These are phyloP conservation scores for Amyelois transitella DNA, from an alignment of 1,140 invertebrate genomes.

Conservation along the genomic window DNA sequence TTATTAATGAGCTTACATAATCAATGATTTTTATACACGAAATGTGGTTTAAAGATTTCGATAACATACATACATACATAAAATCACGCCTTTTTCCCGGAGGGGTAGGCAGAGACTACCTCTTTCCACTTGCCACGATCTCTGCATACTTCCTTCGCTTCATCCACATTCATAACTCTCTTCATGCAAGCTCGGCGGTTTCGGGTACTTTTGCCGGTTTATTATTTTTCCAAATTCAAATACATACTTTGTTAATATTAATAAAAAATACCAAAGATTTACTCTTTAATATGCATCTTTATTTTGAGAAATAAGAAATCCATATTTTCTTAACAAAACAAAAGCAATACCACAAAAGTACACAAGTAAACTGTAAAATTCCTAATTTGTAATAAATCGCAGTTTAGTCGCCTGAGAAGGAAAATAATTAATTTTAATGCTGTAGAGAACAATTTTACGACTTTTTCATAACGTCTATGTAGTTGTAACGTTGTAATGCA, in stretches of 20 bases:
- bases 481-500: not conserved
- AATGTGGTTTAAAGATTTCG: not conserved
- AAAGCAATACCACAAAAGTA: not conserved
- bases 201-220: no score
- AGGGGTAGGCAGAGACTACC: no score
- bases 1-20: slow-evolving; percentile 53
- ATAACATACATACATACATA: not conserved
- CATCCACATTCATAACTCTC: no score
- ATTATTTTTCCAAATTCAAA: no score
- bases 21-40: not conserved
- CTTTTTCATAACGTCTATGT: not conserved
- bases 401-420: not conserved
- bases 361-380: not conserved
- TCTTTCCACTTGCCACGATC: no score
- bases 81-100: not conserved
- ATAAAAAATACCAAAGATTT: no score
- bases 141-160: no score
- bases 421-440: not conserved
- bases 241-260: no score
- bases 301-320: not conserved
- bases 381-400: not conserved
- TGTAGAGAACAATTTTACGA: not conserved
- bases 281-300: no score
- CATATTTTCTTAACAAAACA: not conserved
- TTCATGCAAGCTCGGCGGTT: no score